A percentile compares a stretch with the other conserved stretches of the same genome.
phyloP scores from a whole-genome alignment of 1,140 invertebrate species.

The Dendroctonus valens region DNA sequence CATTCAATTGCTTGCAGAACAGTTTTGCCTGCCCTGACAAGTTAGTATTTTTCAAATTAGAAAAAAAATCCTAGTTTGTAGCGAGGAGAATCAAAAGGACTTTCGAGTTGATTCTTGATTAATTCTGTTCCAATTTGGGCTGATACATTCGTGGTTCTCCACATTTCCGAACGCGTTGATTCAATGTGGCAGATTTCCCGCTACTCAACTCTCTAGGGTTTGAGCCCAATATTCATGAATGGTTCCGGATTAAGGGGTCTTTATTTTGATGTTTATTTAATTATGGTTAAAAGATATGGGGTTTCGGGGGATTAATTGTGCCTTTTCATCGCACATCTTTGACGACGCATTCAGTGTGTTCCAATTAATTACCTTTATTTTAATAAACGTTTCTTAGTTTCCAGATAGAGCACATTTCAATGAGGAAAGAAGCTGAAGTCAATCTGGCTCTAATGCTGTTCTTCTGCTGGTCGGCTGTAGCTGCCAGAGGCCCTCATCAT shows the following conservation, averaged over 20 bases:
- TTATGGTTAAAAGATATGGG: constrained; percentile 27
- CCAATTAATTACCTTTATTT: constrained; percentile 4
- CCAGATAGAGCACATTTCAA: no score
- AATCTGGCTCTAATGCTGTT: constrained; percentile 29
- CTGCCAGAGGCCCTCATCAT: constrained; percentile 69
- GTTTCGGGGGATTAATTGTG: constrained; percentile 23
- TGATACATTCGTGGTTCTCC: not conserved
- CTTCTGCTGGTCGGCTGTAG: not conserved
- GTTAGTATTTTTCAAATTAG: no score
- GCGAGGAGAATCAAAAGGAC: no score
- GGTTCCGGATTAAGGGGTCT: constrained; percentile 21
- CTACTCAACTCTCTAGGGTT: constrained; percentile 9
- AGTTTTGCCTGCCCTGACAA: no score
- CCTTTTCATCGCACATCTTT: constrained; percentile 1
- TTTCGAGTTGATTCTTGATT: no score
- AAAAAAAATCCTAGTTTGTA: no score
- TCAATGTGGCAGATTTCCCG: constrained; percentile 6
- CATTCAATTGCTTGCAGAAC: no score
- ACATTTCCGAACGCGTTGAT: not conserved
- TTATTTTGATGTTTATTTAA: constrained; percentile 34
- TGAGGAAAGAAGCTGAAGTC: no score
- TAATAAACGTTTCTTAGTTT: constrained; percentile 5
- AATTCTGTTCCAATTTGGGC: not conserved
- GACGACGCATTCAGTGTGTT: not conserved
- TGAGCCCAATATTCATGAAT: constrained; percentile 29